Conservation (phyloP, 2,888 invertebrate genomes). For the Serrognathus titanus region DNA sequence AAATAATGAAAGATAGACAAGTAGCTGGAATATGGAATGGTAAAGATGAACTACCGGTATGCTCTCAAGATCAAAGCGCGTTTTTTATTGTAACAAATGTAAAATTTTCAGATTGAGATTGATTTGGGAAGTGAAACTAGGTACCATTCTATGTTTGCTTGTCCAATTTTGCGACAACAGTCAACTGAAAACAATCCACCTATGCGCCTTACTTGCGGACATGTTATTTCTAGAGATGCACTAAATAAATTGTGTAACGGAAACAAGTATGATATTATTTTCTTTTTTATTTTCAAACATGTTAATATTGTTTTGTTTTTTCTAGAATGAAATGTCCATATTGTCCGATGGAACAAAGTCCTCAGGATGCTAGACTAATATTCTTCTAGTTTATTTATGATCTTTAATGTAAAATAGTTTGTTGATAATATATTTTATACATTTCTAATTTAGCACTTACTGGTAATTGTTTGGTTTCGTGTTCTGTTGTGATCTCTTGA, state of each 20-base stretch:
- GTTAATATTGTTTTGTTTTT: slow-evolving; percentile 32
- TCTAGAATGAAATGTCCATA: slow-evolving; percentile 97
- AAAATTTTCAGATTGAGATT: slow-evolving; percentile 77
- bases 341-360: slow-evolving; percentile 95
- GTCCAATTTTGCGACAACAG: slow-evolving; percentile 96
- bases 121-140: slow-evolving; percentile 87
- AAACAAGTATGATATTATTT: slow-evolving; percentile 70
- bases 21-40: slow-evolving; percentile 94
- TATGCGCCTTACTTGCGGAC: slow-evolving; percentile 94
- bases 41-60: slow-evolving; percentile 92
- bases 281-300: not conserved
- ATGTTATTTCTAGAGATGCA: slow-evolving; percentile 97
- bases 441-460: not conserved
- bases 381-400: slow-evolving; percentile 65
- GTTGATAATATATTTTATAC: slow-evolving; percentile 1
- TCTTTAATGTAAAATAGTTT: not conserved
- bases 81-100: not conserved
- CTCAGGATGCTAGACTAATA: slow-evolving; percentile 87
- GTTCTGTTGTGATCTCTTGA: slow-evolving; percentile 1
- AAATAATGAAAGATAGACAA: slow-evolving; percentile 84
- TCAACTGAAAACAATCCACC: slow-evolving; percentile 96
- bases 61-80: slow-evolving; percentile 31
- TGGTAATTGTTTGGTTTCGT: not conserved
- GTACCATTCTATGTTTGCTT: slow-evolving; percentile 98
- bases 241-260: slow-evolving; percentile 90